Conservation (phyloP, 1,140 invertebrate genomes). For the Phenacoccus solenopsis region DNA sequence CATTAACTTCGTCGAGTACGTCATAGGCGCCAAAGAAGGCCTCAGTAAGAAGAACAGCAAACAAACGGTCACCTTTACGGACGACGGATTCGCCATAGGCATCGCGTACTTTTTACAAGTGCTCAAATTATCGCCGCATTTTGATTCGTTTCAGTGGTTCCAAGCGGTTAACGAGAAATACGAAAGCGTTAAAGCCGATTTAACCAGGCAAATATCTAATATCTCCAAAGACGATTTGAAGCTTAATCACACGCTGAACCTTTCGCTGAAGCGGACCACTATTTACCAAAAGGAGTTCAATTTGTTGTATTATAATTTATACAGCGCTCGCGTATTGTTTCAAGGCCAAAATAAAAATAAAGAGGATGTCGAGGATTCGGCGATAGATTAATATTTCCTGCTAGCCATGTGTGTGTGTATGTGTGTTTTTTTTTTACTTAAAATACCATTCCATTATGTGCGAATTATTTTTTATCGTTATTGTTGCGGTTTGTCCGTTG, state of each 20-base stretch:
- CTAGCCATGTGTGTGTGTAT: too few relatives aligned
- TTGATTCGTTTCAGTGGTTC: slow-evolving; percentile 95
- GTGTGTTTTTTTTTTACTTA: too few relatives aligned
- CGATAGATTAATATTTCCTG: too few relatives aligned
- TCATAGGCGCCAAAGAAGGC: slow-evolving; percentile 83
- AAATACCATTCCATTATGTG: too few relatives aligned
- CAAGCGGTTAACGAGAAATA: slow-evolving; percentile 69
- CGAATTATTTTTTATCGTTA: too few relatives aligned
- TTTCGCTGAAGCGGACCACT: slow-evolving; percentile 77
- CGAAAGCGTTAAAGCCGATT: slow-evolving; percentile 43
- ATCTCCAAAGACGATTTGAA: slow-evolving; percentile 56
- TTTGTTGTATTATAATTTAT: slow-evolving; percentile 78
- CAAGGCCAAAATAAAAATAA: slow-evolving; percentile 35
- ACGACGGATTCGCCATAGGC: slow-evolving; percentile 94
- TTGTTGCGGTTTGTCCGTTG: too few relatives aligned
- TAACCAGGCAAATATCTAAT: slow-evolving; percentile 40
- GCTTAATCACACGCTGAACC: slow-evolving; percentile 79
- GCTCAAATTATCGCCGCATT: slow-evolving; percentile 53
- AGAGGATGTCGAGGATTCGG: too few relatives aligned
- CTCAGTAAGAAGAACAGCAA: slow-evolving; percentile 64
- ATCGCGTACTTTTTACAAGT: slow-evolving; percentile 56
- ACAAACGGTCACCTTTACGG: slow-evolving; percentile 77
- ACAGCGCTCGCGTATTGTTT: slow-evolving; percentile 90
- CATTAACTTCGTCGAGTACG: slow-evolving; percentile 89
- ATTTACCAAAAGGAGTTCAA: slow-evolving; percentile 78